Evolutionary conservation across 2,888 invertebrate genomes (phyloP).

Genomic region (Proisotoma minuta): DNA sequence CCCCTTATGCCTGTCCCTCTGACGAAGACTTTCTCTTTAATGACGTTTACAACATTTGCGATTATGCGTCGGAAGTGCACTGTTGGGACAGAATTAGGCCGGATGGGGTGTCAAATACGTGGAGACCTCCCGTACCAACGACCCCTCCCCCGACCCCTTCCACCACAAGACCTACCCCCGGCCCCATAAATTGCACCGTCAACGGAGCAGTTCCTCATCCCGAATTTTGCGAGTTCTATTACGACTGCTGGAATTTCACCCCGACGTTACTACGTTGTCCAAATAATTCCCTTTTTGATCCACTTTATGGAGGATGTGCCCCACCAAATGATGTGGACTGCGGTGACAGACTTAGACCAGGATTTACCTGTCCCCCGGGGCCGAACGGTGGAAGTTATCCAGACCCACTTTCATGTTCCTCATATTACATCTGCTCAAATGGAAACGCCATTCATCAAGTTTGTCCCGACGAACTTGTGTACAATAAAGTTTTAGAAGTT

Average conservation of each 20-base stretch:
- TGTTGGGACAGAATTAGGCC: constrained; percentile 2
- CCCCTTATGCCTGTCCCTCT: not conserved
- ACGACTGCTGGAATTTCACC: constrained; percentile 2
- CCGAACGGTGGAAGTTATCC: constrained; percentile 1
- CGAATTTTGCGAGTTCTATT: constrained; percentile 4
- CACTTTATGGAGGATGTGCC: not conserved
- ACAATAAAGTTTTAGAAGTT: not conserved
- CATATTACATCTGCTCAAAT: not conserved
- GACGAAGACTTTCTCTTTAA: not conserved
- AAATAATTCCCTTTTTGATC: not conserved
- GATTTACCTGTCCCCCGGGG: not conserved
- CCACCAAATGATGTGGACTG: not conserved
- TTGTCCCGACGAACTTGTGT: constrained; percentile 1
- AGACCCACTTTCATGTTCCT: not conserved
- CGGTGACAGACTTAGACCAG: not conserved
- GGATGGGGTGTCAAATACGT: not conserved
- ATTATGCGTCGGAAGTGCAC: constrained; percentile 2
- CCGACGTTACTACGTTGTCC: constrained; percentile 3
- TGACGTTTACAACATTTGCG: not conserved
- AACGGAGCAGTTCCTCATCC: constrained; percentile 8
- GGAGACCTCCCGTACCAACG: not conserved
- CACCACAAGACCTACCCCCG: not conserved
- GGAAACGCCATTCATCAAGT: not conserved
- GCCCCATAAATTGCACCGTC: not conserved
- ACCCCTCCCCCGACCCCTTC: not conserved